Conservation (phyloP, 2,797 vertebrate species). For the Anguilla pacifica region DNA sequence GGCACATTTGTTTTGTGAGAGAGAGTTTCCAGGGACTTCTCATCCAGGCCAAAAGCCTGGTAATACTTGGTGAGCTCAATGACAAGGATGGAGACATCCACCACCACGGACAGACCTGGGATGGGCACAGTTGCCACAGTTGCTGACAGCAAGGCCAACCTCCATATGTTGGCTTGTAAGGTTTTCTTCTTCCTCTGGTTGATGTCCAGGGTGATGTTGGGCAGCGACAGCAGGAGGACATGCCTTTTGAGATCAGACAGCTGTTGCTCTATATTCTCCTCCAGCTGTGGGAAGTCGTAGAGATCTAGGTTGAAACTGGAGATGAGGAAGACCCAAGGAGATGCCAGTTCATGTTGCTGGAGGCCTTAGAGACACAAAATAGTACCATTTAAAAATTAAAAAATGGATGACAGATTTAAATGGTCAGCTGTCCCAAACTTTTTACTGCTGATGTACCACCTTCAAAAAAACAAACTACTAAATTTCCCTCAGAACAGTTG, state of each 20-base stretch:
- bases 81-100: conserved; percentile 59
- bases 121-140: conserved; percentile 44
- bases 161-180: conserved; percentile 38
- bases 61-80: conserved; percentile 60
- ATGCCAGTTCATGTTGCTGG: conserved; percentile 34
- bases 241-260: conserved; percentile 65
- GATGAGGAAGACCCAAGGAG: conserved; percentile 68
- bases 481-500: no score
- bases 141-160: conserved; percentile 40
- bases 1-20: conserved; percentile 62
- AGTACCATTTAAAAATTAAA: background rate
- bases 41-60: conserved; percentile 66
- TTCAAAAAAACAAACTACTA: no score
- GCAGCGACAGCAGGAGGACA: conserved; percentile 55
- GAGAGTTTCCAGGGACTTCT: conserved; percentile 59
- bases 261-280: conserved; percentile 66
- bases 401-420: no score
- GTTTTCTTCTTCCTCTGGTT: conserved; percentile 45
- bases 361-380: conserved; percentile 34
- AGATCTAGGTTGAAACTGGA: conserved; percentile 52
- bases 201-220: conserved; percentile 46
- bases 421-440: background rate
- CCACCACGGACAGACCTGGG: conserved; percentile 58
- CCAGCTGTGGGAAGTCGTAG: conserved; percentile 65
- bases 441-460: background rate